Conservation (phyloP, 2,797 vertebrate species). For the Anolis apletophallus region DNA sequence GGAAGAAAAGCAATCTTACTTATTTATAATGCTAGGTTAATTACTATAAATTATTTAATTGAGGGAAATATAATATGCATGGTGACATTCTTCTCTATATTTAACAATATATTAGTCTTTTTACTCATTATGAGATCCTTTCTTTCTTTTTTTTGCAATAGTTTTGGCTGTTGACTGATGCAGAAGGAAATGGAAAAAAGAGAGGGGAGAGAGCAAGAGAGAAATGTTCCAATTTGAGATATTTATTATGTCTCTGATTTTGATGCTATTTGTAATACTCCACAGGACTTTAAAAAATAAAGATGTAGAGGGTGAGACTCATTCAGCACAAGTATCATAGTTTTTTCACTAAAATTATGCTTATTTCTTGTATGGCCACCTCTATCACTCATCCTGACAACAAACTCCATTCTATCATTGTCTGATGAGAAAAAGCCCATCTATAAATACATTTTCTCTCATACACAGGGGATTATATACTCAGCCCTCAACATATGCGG, state of each 20-base stretch:
- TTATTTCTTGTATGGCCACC: background rate
- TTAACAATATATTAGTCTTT: background rate
- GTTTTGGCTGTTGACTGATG: background rate
- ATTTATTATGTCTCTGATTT: background rate
- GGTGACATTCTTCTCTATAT: constrained; percentile 11
- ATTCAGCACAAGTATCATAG: background rate
- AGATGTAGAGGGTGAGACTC: background rate
- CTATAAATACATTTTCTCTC: background rate
- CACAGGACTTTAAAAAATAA: background rate
- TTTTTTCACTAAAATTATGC: background rate
- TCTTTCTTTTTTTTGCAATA: background rate
- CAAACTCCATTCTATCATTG: background rate
- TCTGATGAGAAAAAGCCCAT: background rate
- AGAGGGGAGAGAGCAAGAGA: background rate
- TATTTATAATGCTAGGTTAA: constrained; percentile 24
- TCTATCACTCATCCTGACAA: background rate
- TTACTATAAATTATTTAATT: constrained; percentile 5
- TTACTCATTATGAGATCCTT: background rate
- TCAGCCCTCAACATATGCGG: too few relatives aligned
- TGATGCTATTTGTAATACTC: background rate
- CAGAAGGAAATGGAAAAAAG: background rate
- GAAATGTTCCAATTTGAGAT: background rate
- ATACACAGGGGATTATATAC: background rate
- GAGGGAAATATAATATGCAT: background rate
- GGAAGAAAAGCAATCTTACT: constrained; percentile 49